These are phyloP conservation scores for Sebastes diploproa DNA, from an alignment of 2,797 vertebrate genomes.

Conservation along the genomic window DNA sequence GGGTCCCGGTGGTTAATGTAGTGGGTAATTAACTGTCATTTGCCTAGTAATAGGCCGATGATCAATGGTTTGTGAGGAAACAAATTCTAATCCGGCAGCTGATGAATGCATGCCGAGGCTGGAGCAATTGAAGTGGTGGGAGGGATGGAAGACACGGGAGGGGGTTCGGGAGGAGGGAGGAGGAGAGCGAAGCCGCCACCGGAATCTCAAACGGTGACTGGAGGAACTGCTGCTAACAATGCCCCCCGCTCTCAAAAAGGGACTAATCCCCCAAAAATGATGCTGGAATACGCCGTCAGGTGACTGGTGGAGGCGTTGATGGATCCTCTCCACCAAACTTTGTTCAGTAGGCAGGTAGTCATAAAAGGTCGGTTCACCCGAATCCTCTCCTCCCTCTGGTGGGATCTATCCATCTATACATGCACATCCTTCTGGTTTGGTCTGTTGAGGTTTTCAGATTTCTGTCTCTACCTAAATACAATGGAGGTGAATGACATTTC, in stretches of 20 bases:
- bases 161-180: conserved; percentile 49
- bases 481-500: not conserved
- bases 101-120: conserved; percentile 94
- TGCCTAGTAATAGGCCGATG: conserved; percentile 99
- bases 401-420: not conserved
- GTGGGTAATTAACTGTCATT: conserved; percentile 99
- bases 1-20: conserved; percentile 99
- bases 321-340: too few relatives aligned
- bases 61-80: conserved; percentile 99
- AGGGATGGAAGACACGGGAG: conserved; percentile 54
- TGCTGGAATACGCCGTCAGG: conserved; percentile 35
- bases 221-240: conserved; percentile 71
- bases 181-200: conserved; percentile 74
- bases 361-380: not conserved
- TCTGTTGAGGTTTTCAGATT: not conserved
- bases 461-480: not conserved
- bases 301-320: not conserved
- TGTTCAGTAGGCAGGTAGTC: not conserved
- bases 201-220: conserved; percentile 88
- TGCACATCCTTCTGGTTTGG: not conserved
- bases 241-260: conserved; percentile 3
- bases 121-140: conserved; percentile 91
- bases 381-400: not conserved
- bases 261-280: conserved; percentile 43
- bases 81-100: conserved; percentile 99